These are phyloP conservation scores for Trinectes maculatus DNA, from an alignment of 2,113 vertebrate genomes.

Conservation along the genomic window DNA sequence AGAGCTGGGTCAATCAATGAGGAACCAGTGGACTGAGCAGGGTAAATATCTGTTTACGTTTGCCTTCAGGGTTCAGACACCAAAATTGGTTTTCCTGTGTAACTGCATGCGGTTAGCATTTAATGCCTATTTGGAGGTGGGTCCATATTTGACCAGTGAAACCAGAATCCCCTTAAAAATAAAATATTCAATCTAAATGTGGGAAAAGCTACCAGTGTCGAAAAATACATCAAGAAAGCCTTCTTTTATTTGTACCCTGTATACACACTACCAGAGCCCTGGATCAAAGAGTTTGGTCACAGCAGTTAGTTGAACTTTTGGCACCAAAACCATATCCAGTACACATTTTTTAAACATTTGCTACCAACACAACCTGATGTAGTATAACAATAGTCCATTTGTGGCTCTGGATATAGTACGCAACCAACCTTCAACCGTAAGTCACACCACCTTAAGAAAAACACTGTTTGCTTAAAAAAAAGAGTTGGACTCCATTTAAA, in stretches of 20 bases:
- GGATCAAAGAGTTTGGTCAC: conserved; percentile 22
- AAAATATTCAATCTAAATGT: conserved; percentile 66
- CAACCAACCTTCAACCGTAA: conserved; percentile 49
- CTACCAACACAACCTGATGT: conserved; percentile 29
- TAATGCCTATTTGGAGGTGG: neutral
- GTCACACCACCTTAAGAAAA: conserved; percentile 51
- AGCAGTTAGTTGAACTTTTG: conserved; percentile 4
- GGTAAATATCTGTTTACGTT: conserved; percentile 2
- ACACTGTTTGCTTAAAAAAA: conserved; percentile 31
- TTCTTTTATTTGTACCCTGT: conserved; percentile 69
- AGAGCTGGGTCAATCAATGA: conserved; percentile 17
- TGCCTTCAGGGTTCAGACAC: conserved; percentile 2
- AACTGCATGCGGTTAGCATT: conserved; percentile 8
- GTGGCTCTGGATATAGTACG: conserved; percentile 40
- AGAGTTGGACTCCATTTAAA: conserved; percentile 26
- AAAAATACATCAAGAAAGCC: conserved; percentile 68
- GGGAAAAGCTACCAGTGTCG: conserved; percentile 69
- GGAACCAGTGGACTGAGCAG: conserved; percentile 12
- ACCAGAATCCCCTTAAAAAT: neutral
- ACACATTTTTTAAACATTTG: neutral
- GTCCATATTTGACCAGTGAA: conserved; percentile 27
- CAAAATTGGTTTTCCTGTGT: conserved; percentile 9
- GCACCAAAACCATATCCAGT: conserved; percentile 16
- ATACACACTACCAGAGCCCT: conserved; percentile 59
- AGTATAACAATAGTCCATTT: conserved; percentile 28